Base-by-base conservation (phyloP, 2,888 invertebrate species). In the Steinernema scapterisci region DNA sequence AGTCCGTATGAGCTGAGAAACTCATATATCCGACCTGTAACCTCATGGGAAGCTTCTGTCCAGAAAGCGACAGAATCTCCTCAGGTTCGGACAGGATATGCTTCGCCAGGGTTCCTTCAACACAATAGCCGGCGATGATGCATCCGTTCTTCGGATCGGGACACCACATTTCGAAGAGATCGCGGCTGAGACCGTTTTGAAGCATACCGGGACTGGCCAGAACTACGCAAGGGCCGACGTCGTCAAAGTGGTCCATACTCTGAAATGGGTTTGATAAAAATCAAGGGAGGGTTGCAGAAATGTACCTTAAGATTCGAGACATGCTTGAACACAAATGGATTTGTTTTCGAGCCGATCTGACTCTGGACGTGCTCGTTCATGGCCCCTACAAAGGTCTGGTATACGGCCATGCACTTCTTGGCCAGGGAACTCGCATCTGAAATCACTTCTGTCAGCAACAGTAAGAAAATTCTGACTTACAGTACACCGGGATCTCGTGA, bases 201-300 rank as follows among this genome's bases (percentile, higher is more conserved):
- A 99, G 94, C 97, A 99, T 99, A 88, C 99, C 99, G 0, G 99
- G 99, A 0, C 95, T 95, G 0, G 99, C 99, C 93, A 99, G 94
- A 31, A 99, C 93, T n/a, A 99, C 97, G 87, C 97, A 99, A 0
- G 99, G 99, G 0, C 99, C 99, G 74, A 97, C 94, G 89, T 99
- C 99, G 85, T 99, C 97, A 89, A 99, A 99, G 89, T 99, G 97
- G 88, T 99, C 99, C 86, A 99, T 97, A 54, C 97, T 95, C 92
- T 94, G 88, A 1, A n/a, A n/a, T n/a, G n/a, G n/a, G n/a, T n/a
- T 31, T 13, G 45, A 44, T 44, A 44, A 44, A n/a, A n/a, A n/a
- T n/a, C n/a, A n/a, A n/a, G n/a, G n/a, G n/a, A n/a, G n/a, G 9
- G 45, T 9, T n/a, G 3, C n/a, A 7, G 5, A 16, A 13, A 16